A percentile compares a stretch with the other conserved stretches of the same genome.
Conservation (phyloP, 2,888 invertebrate species). For the Mantis religiosa region DNA sequence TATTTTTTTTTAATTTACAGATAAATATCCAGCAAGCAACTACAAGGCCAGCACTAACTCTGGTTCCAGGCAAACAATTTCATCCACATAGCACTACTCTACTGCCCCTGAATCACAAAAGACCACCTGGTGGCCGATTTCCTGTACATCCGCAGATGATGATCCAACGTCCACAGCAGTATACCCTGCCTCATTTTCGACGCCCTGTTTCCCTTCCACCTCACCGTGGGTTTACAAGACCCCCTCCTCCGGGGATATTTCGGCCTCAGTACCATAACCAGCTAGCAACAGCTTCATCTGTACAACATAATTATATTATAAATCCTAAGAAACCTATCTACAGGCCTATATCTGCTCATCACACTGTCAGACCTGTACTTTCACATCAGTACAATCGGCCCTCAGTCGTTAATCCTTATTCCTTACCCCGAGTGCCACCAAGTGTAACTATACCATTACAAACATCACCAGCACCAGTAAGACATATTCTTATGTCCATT, state of each 20-base stretch:
- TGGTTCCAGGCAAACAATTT: neutral
- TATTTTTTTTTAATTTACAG: neutral
- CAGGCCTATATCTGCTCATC: neutral
- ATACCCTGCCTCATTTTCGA: slow-evolving; percentile 21
- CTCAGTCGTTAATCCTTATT: neutral
- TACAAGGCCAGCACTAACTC: neutral
- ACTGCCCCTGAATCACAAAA: neutral
- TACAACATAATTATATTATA: slow-evolving; percentile 16
- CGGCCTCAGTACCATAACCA: neutral
- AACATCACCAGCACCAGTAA: neutral
- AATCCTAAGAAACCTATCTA: slow-evolving; percentile 28
- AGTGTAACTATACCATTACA: neutral
- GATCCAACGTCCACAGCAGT: slow-evolving; percentile 30
- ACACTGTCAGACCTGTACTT: neutral
- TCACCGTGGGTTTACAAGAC: slow-evolving; percentile 6
- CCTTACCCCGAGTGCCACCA: neutral
- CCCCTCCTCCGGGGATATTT: slow-evolving; percentile 9
- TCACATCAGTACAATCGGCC: neutral
- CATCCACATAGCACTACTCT: neutral
- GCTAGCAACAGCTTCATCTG: neutral
- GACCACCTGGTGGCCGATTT: neutral
- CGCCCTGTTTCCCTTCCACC: slow-evolving; percentile 7
- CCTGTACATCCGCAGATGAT: slow-evolving; percentile 18
- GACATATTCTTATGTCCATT: neutral
- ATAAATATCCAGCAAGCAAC: neutral